A percentile compares a stretch with the other conserved stretches of the same genome.
phyloP scores from a whole-genome alignment of 2,797 vertebrate species.

The Ptychadena robeensis region DNA sequence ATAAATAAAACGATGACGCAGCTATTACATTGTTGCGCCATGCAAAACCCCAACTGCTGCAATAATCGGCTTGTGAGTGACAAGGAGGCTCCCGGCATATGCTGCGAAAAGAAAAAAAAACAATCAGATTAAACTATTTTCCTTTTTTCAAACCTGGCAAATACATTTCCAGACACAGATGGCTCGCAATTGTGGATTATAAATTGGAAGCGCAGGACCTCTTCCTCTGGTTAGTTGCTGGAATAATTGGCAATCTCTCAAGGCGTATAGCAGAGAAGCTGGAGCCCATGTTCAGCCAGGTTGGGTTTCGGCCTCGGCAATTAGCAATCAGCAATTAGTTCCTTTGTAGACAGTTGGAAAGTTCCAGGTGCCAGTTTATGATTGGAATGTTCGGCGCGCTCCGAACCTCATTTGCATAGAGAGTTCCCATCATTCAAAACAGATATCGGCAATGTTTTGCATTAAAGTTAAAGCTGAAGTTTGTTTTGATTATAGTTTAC shows the following conservation, averaged over 20 bases:
- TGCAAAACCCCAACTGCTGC: neutral
- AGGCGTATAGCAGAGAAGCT: neutral
- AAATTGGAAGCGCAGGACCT: conserved; percentile 29
- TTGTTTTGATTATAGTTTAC: too few relatives aligned
- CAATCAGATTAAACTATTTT: conserved; percentile 28
- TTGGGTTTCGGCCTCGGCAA: neutral
- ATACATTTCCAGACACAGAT: conserved; percentile 38
- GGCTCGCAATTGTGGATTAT: conserved; percentile 41
- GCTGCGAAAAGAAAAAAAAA: conserved; percentile 5
- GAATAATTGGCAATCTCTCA: conserved; percentile 25
- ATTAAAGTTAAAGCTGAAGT: neutral
- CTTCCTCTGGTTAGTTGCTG: conserved; percentile 17
- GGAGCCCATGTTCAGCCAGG: neutral
- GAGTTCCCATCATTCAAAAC: neutral
- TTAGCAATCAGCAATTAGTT: conserved; percentile 2
- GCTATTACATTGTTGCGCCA: neutral
- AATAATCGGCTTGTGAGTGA: conserved; percentile 2
- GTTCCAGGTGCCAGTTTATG: neutral
- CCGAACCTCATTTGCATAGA: too few relatives aligned
- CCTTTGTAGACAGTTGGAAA: neutral
- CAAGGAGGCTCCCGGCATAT: conserved; percentile 34
- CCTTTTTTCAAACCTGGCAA: conserved; percentile 28
- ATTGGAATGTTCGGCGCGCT: neutral
- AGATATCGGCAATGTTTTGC: neutral
- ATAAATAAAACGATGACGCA: neutral